Evolutionary conservation across 2,888 invertebrate species (phyloP).

Genomic region (Harpalus rufipes): DNA sequence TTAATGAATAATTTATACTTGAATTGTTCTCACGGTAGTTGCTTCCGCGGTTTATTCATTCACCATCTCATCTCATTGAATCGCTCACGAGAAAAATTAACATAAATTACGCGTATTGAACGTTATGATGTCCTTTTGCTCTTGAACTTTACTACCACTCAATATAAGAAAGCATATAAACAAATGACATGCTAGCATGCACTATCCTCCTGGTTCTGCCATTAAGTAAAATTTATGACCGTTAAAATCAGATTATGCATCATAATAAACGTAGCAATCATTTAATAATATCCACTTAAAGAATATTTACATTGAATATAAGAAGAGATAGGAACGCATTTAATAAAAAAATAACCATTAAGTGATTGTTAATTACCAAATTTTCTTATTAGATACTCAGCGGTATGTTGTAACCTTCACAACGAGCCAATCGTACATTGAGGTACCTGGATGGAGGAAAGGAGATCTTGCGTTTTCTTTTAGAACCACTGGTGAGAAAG

Average conservation of each 20-base stretch:
- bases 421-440: constrained; percentile 94
- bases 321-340: constrained; percentile 38
- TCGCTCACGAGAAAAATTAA: constrained; percentile 26
- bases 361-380: constrained; percentile 34
- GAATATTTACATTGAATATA: constrained; percentile 39
- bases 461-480: constrained; percentile 96
- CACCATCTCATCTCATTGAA: constrained; percentile 33
- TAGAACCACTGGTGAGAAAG: constrained; percentile 93
- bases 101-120: constrained; percentile 33
- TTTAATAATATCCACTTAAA: constrained; percentile 65
- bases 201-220: constrained; percentile 25
- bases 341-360: neutral
- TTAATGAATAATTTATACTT: too few relatives aligned
- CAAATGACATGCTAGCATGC: constrained; percentile 30
- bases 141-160: constrained; percentile 26
- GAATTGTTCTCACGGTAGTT: constrained; percentile 20
- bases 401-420: constrained; percentile 96
- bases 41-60: constrained; percentile 47
- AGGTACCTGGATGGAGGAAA: constrained; percentile 95
- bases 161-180: constrained; percentile 56
- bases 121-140: constrained; percentile 40
- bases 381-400: constrained; percentile 85
- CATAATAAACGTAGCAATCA: constrained; percentile 57
- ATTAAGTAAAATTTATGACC: constrained; percentile 65
- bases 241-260: constrained; percentile 64